Evolutionary conservation across 2,113 vertebrate species (phyloP).

Genomic region (Tachycineta bicolor): DNA sequence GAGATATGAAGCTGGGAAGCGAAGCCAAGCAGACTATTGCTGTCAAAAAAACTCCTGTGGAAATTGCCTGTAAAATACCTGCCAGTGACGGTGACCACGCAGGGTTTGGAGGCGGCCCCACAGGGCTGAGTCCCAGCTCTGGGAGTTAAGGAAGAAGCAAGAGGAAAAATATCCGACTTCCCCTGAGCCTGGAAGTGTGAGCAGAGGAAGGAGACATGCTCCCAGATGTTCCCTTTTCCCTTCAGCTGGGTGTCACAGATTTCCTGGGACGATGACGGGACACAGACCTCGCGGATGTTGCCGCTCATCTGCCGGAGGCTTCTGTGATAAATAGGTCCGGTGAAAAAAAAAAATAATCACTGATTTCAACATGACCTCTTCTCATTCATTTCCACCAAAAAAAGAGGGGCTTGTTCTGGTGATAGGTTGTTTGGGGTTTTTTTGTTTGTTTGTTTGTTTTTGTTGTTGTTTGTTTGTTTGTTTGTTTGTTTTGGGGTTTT

Average conservation of each 20-base stretch:
- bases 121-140: not conserved
- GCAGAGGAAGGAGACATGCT: not conserved
- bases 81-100: rapidly evolving
- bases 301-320: not conserved
- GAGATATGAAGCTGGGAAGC: not conserved
- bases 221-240: not conserved
- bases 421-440: not conserved
- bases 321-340: not conserved
- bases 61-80: not conserved
- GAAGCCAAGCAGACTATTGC: not conserved
- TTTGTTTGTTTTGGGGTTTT: not conserved
- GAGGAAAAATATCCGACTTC: not conserved
- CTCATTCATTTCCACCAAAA: not conserved
- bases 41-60: not conserved
- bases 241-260: constrained; percentile 7
- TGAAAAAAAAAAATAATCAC: not conserved
- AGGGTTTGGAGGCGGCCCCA: rapidly evolving
- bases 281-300: not conserved
- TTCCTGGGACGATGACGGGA: not conserved
- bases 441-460: too few relatives aligned
- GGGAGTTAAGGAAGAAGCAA: not conserved
- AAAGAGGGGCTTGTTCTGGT: not conserved
- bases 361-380: not conserved
- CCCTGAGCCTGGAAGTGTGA: not conserved
- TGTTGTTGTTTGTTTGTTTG: too few relatives aligned